Evolutionary conservation across 2,888 invertebrate species (phyloP).

Genomic region (Parnassius glacialis): DNA sequence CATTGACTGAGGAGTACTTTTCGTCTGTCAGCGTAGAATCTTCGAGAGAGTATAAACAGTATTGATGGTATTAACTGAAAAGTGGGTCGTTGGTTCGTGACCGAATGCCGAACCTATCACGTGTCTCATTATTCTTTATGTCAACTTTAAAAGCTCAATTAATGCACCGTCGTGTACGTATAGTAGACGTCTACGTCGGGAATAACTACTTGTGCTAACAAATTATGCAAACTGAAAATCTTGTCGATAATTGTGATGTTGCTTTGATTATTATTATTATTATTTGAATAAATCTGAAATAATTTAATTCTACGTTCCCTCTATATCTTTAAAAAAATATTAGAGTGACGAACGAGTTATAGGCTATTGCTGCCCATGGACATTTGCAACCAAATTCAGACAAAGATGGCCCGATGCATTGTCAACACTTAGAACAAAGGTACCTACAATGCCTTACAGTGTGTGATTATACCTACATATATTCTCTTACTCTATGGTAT

Average conservation of each 20-base stretch:
- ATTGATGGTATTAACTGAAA: conserved; percentile 19
- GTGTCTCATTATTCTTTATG: conserved; percentile 22
- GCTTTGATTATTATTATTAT: not conserved
- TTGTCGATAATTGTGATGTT: not conserved
- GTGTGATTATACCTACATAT: no score
- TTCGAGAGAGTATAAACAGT: conserved; percentile 19
- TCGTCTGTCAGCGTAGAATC: conserved; percentile 13
- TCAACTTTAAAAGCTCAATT: conserved; percentile 22
- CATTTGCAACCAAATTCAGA: no score
- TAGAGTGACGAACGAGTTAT: no score
- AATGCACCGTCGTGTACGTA: conserved; percentile 7
- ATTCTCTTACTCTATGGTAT: no score
- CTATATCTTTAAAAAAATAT: no score
- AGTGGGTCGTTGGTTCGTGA: conserved; percentile 21
- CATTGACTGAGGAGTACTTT: conserved; percentile 15
- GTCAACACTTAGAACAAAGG: no score
- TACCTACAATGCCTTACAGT: no score
- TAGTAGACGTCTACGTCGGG: not conserved
- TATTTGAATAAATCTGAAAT: not conserved
- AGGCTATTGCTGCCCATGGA: no score
- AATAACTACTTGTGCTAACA: conserved; percentile 1
- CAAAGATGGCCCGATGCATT: no score
- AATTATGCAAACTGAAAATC: conserved; percentile 18
- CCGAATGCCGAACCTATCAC: conserved; percentile 17
- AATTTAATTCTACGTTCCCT: no score